These are phyloP conservation scores for Atta colombica DNA, from an alignment of 1,140 invertebrate species.

Conservation along the genomic window DNA sequence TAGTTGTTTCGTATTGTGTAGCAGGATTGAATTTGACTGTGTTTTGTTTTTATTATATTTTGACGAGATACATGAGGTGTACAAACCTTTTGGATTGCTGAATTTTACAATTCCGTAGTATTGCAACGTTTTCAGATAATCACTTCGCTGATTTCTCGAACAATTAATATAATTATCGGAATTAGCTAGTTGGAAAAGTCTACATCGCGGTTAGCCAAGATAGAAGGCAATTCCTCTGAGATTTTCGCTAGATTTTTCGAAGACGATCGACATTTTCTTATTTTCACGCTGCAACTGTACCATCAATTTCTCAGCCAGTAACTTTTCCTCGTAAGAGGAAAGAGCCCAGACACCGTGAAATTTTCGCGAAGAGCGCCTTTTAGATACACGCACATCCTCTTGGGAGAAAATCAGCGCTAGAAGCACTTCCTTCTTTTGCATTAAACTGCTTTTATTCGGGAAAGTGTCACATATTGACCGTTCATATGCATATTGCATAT, in stretches of 20 bases:
- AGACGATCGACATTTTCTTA: slow-evolving; percentile 55
- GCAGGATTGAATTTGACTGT: background rate
- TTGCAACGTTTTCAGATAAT: slow-evolving; percentile 49
- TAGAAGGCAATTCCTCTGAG: slow-evolving; percentile 29
- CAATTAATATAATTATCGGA: slow-evolving; percentile 43
- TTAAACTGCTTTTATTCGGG: slow-evolving; percentile 52
- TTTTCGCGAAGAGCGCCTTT: slow-evolving; percentile 56
- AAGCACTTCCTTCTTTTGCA: slow-evolving; percentile 40
- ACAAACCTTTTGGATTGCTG: background rate
- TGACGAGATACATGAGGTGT: slow-evolving; percentile 7
- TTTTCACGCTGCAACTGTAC: slow-evolving; percentile 53
- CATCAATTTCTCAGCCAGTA: slow-evolving; percentile 57
- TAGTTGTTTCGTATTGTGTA: slow-evolving; percentile 7
- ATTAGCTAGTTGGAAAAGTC: slow-evolving; percentile 54
- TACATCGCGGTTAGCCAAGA: slow-evolving; percentile 59
- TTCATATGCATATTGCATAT: no score
- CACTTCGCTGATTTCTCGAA: slow-evolving; percentile 16
- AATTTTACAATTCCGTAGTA: background rate
- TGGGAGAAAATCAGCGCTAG: slow-evolving; percentile 42
- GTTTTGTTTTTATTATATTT: background rate
- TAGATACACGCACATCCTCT: slow-evolving; percentile 48
- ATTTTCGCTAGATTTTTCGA: slow-evolving; percentile 48
- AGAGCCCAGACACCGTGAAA: slow-evolving; percentile 48
- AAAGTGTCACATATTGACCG: slow-evolving; percentile 26
- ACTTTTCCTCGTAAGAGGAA: slow-evolving; percentile 52